Conservation (phyloP, 2,113 vertebrate species). For the Tursiops truncatus region DNA sequence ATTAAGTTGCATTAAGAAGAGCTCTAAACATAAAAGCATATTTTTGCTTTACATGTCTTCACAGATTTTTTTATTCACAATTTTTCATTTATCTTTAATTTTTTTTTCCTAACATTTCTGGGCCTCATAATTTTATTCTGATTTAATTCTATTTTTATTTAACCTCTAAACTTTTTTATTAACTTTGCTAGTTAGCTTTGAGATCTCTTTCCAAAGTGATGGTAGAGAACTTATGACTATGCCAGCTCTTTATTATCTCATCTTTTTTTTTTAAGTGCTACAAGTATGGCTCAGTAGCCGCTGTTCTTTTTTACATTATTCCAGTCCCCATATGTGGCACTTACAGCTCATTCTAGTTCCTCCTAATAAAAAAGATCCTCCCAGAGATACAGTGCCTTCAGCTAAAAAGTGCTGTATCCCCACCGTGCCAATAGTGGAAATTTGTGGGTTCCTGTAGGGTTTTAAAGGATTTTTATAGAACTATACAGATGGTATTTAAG, state of each 20-base stretch:
- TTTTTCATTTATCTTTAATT: conserved; percentile 29
- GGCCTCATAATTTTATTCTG: conserved; percentile 54
- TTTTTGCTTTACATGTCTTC: conserved; percentile 8
- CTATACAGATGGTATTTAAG: conserved; percentile 71
- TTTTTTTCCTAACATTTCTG: conserved; percentile 42
- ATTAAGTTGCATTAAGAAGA: conserved; percentile 21
- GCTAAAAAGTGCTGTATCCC: conserved; percentile 79
- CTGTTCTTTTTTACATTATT: conserved; percentile 82
- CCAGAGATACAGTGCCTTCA: conserved; percentile 80
- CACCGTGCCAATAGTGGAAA: conserved; percentile 72
- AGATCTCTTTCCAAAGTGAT: conserved; percentile 71
- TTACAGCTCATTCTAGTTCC: conserved; percentile 80
- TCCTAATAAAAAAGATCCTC: conserved; percentile 86
- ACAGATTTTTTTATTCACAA: conserved; percentile 51
- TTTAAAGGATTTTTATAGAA: conserved; percentile 81
- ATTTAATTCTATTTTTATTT: conserved; percentile 73
- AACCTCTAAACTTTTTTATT: conserved; percentile 70
- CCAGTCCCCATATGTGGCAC: conserved; percentile 79
- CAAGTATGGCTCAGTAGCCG: conserved; percentile 77
- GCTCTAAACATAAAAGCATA: conserved; percentile 54
- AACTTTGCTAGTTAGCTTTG: conserved; percentile 76
- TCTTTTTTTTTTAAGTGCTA: conserved; percentile 74
- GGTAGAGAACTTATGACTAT: conserved; percentile 68
- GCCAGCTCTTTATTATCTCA: conserved; percentile 76
- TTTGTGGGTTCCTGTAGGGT: conserved; percentile 76